Base-by-base conservation (phyloP, 2,888 invertebrate species). In the Cryptophagus acutangulus region DNA sequence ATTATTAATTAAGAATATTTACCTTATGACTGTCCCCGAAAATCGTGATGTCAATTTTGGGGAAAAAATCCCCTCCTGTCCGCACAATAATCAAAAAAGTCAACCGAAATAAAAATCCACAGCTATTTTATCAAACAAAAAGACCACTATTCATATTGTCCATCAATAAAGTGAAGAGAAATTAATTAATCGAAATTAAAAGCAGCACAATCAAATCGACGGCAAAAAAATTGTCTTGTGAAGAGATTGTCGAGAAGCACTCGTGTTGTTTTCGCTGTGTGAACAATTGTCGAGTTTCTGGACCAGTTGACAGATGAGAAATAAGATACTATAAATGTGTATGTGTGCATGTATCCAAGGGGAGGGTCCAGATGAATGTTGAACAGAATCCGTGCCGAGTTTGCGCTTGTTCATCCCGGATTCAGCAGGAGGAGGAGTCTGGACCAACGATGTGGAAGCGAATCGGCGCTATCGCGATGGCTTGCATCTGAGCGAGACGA, bases 21-120 rank as follows among this genome's bases (percentile, higher is more conserved):
- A 70, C 70, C 66, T 70, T 70, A 57, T 70, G 70, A 51, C 63
- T 66, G 55, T 69, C 70, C 54, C 69, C 69, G 57, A 70, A 70
- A 67, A 70, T 70, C 68, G 70, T 70, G 70, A 63, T 67, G 66
- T 61, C 59, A 59, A 46, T 54, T 55, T 49, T 59, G 65, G 68
- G 67, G 67, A 57, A 55, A 50, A 42, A 48, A 58, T 61, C 62
- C 51, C 50, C 35, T 24, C 6, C 39, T 26, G 25, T 40, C 37
- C 37, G 36, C 28, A 43, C 48, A 46, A 36, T 33, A 35, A 30
- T 28, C 29, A 41, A 14, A 29, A 25, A 18, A 17, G 5, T 30
- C 14, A 17, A 20, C 10, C 12, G 13, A 35, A 45, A 30, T 28
- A 25, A 25, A 17, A 37, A 29, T 4, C 5, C 6, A 26, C 28